A percentile compares a stretch with the other conserved stretches of the same genome.
Evolutionary conservation across 2,888 invertebrate genomes (phyloP).

Genomic region (Pachycephus smyrnensis): DNA sequence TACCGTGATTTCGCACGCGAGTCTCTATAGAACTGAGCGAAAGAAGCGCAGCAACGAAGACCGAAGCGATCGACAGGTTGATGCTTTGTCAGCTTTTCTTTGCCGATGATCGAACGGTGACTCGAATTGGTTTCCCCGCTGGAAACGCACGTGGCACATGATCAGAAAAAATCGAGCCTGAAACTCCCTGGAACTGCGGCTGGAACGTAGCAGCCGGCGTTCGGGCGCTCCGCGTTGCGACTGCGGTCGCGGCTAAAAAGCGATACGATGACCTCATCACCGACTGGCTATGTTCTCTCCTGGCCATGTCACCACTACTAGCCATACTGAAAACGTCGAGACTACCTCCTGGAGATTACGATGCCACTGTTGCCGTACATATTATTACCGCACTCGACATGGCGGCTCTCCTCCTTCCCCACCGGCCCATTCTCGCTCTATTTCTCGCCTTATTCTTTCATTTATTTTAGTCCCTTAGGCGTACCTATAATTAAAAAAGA

Average conservation of each 20-base stretch:
- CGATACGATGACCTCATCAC: constrained; percentile 64
- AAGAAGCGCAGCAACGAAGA: too few relatives aligned
- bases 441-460: too few relatives aligned
- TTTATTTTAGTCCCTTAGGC: too few relatives aligned
- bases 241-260: constrained; percentile 60
- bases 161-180: constrained; percentile 27
- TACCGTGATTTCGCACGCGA: too few relatives aligned
- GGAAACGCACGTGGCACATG: constrained; percentile 22
- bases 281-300: constrained; percentile 52
- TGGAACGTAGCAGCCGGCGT: constrained; percentile 46
- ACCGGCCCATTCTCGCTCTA: too few relatives aligned
- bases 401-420: not conserved
- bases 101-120: constrained; percentile 1
- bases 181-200: constrained; percentile 23
- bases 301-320: constrained; percentile 56
- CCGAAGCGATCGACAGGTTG: too few relatives aligned
- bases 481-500: too few relatives aligned
- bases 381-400: not conserved
- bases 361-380: not conserved
- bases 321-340: constrained; percentile 57
- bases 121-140: constrained; percentile 5
- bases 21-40: too few relatives aligned
- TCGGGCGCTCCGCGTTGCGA: constrained; percentile 60
- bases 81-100: not conserved
- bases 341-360: constrained; percentile 6